A percentile compares a stretch with the other conserved stretches of the same genome.
Evolutionary conservation across 2,888 invertebrate genomes (phyloP).

Genomic region (Tetragnatha montana): DNA sequence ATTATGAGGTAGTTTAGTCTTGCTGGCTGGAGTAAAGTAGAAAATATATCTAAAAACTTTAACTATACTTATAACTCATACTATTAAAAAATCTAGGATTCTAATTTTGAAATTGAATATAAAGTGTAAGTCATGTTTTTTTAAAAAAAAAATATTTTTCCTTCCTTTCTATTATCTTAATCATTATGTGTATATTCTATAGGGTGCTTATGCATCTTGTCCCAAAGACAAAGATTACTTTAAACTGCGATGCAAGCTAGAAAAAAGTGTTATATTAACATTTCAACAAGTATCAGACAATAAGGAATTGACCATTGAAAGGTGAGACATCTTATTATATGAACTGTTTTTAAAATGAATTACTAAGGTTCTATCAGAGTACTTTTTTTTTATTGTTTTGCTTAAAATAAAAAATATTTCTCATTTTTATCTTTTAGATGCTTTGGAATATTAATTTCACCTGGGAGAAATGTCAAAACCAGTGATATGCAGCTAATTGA

Average conservation of each 20-base stretch:
- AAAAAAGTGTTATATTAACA: conserved; percentile 91
- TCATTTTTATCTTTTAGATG: conserved; percentile 79
- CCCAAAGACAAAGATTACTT: conserved; percentile 91
- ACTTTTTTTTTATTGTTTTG: neutral
- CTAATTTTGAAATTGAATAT: too few relatives aligned
- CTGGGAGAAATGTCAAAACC: conserved; percentile 93
- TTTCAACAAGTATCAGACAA: conserved; percentile 79
- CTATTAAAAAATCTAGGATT: too few relatives aligned
- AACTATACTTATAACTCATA: too few relatives aligned
- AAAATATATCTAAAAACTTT: too few relatives aligned
- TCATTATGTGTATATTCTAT: conserved; percentile 65
- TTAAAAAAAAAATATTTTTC: too few relatives aligned
- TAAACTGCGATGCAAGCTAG: conserved; percentile 88
- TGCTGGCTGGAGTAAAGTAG: too few relatives aligned
- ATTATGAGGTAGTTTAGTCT: too few relatives aligned
- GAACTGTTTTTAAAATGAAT: neutral
- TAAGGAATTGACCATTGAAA: conserved; percentile 66
- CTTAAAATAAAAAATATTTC: neutral
- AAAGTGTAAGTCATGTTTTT: too few relatives aligned
- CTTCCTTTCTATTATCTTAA: neutral
- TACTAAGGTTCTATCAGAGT: neutral
- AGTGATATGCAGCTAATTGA: conserved; percentile 92
- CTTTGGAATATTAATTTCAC: conserved; percentile 93
- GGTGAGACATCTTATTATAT: conserved; percentile 32
- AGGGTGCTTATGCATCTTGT: conserved; percentile 88